Percentiles rank a stretch among this genome's conserved stretches.
These are phyloP conservation scores for Antennarius striatus DNA, from an alignment of 2,113 vertebrate genomes.

Conservation along the genomic window DNA sequence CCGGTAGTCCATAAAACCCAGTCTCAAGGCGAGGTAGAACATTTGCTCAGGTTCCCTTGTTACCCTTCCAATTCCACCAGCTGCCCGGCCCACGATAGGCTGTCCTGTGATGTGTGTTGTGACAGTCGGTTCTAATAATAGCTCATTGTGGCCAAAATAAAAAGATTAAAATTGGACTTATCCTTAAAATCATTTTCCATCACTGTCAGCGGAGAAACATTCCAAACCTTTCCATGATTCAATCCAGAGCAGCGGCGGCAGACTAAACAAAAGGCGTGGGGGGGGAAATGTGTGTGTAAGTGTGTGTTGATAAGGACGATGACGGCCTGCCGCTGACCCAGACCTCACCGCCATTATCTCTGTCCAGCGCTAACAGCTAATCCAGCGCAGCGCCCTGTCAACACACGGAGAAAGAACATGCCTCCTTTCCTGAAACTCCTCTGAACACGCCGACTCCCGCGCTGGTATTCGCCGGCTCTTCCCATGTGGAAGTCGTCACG, in stretches of 20 bases:
- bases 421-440: conserved; percentile 9
- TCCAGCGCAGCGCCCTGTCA: conserved; percentile 43
- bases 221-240: no score
- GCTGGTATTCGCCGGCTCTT: background rate
- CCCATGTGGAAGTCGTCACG: conserved; percentile 2
- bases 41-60: conserved; percentile 28
- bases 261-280: conserved; percentile 38
- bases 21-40: background rate
- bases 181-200: no score
- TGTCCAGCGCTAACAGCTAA: conserved; percentile 41
- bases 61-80: conserved; percentile 52
- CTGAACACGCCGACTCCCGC: conserved; percentile 9
- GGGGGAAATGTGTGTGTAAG: conserved; percentile 1
- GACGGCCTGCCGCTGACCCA: conserved; percentile 49
- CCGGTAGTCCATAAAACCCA: conserved; percentile 3
- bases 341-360: conserved; percentile 57
- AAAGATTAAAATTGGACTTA: background rate
- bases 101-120: conserved; percentile 49
- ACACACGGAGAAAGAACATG: conserved; percentile 29
- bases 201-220: no score
- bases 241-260: background rate
- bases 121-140: conserved; percentile 56
- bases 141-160: background rate
- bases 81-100: conserved; percentile 46
- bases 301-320: conserved; percentile 43